phyloP scores from a whole-genome alignment of 2,888 invertebrate genomes.

The Hirtodrosophila trivittata region DNA sequence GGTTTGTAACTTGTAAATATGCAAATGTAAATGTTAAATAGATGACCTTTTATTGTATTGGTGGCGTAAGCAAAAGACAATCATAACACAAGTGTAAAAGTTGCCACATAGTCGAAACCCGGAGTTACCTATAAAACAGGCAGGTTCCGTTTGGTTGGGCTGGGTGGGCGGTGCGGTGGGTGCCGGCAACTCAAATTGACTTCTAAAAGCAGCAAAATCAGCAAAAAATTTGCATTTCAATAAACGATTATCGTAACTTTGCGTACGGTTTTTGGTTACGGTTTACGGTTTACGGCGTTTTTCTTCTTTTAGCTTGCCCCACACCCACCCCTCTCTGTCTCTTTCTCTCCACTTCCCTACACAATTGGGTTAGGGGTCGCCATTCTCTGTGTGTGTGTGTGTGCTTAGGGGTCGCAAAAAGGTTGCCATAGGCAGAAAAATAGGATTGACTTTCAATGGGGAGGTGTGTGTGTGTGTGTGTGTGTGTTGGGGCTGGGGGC shows the following conservation, averaged over 20 bases:
- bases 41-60: slow-evolving; percentile 61
- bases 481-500: neutral
- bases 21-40: slow-evolving; percentile 62
- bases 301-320: slow-evolving; percentile 3
- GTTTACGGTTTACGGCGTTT: slow-evolving; percentile 52
- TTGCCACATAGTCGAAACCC: slow-evolving; percentile 47
- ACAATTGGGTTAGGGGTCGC: slow-evolving; percentile 35
- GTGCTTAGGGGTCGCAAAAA: slow-evolving; percentile 50
- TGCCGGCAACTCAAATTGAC: slow-evolving; percentile 72
- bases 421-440: slow-evolving; percentile 52
- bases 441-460: slow-evolving; percentile 7
- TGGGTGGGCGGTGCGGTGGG: neutral
- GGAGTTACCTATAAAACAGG: slow-evolving; percentile 8
- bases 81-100: slow-evolving; percentile 66
- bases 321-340: neutral
- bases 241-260: slow-evolving; percentile 82
- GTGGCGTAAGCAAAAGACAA: slow-evolving; percentile 57
- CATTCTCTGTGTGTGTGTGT: slow-evolving; percentile 17
- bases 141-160: neutral
- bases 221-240: slow-evolving; percentile 84
- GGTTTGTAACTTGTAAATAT: slow-evolving; percentile 49
- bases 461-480: neutral
- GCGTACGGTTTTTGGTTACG: slow-evolving; percentile 77
- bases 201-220: slow-evolving; percentile 82
- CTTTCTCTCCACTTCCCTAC: slow-evolving; percentile 13